phyloP scores from a whole-genome alignment of 2,113 vertebrate species.

The Antechinus stuartii region DNA sequence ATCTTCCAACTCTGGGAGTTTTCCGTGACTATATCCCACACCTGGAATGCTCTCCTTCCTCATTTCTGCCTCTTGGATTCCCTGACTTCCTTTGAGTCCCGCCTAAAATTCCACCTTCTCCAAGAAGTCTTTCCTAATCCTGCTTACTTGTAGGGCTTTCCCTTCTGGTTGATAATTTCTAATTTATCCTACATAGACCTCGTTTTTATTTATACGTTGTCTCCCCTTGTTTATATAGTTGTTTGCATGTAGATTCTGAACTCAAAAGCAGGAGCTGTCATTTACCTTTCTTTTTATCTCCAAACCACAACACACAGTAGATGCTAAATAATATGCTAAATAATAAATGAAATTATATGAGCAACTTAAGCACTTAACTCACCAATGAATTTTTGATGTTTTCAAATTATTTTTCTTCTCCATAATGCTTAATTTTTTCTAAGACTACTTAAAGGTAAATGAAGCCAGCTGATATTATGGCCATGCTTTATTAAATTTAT shows the following conservation, averaged over 20 bases:
- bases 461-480: not conserved
- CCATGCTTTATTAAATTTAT: not conserved
- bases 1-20: not conserved
- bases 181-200: not conserved
- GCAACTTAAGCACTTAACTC: not conserved
- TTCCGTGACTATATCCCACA: not conserved
- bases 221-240: not conserved
- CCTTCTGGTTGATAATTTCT: not conserved
- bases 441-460: not conserved
- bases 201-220: not conserved
- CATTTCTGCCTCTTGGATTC: not conserved
- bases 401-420: not conserved
- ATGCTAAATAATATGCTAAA: not conserved
- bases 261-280: not conserved
- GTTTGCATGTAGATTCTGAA: not conserved
- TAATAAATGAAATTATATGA: not conserved
- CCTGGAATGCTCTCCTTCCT: not conserved
- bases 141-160: not conserved
- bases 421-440: not conserved
- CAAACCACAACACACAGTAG: not conserved
- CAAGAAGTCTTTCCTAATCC: not conserved
- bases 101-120: not conserved
- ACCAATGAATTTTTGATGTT: not conserved
- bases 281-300: not conserved
- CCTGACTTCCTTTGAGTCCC: not conserved